Conservation (phyloP, 2,797 vertebrate species). For the Saxicola maurus region DNA sequence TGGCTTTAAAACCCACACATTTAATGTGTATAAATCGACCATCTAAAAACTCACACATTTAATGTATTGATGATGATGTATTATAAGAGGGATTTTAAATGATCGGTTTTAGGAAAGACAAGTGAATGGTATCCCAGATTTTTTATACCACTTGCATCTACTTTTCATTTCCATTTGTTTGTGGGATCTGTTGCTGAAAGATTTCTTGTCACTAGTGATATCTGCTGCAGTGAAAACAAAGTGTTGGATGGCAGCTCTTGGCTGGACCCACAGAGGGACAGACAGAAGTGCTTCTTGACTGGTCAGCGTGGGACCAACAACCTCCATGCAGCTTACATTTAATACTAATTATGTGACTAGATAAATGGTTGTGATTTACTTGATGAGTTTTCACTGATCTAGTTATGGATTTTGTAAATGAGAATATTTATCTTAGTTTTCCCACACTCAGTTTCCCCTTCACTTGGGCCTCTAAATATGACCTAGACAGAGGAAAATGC, state of each 20-base stretch:
- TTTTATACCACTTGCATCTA: not conserved
- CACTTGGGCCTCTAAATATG: not conserved
- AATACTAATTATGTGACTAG: not conserved
- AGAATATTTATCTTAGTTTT: not conserved
- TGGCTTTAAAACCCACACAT: not conserved
- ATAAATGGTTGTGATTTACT: not conserved
- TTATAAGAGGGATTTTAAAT: not conserved
- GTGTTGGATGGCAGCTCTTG: not conserved
- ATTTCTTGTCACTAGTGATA: not conserved
- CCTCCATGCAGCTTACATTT: not conserved
- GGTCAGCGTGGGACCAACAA: not conserved
- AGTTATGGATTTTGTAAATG: not conserved
- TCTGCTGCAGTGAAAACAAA: not conserved
- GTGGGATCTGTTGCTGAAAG: not conserved
- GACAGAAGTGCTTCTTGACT: not conserved
- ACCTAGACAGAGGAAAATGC: not conserved
- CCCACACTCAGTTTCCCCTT: not conserved
- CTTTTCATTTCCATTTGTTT: not conserved
- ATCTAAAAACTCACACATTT: not conserved
- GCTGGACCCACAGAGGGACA: not conserved
- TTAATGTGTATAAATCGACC: not conserved
- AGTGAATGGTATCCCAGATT: accelerated
- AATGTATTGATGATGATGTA: not conserved
- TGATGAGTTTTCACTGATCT: not conserved
- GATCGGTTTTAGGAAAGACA: not conserved